Evolutionary conservation across 2,888 invertebrate species (phyloP), one percentile per base, ranked within the genome.

Genomic region (Tetranychus piercei): DNA sequence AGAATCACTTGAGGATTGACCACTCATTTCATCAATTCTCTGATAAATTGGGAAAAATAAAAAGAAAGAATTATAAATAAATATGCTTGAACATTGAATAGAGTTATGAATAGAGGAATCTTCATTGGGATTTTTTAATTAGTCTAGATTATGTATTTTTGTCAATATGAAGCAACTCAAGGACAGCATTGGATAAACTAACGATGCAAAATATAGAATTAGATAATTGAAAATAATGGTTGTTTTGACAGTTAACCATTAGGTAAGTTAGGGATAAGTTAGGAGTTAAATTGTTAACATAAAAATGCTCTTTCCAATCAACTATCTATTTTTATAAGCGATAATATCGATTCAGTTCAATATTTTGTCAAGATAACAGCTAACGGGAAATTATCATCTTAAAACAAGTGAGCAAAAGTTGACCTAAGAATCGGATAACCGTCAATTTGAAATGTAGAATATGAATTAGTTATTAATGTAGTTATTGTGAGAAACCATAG

Each of bases 1-100:
- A 3, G 69, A 69, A 69, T 69, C 69, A 69, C 69, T 34, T 22
- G 69, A 69, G 3, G 69, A 69, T 22, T 22, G 69, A 69, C 55
- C 55, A 55, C 55, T 55, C 55, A 55, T 15, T 55, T 55, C 55
- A 55, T 55, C 55, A 55, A 5, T 15, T 55, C 55, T 55, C 55
- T 55, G 55, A 9, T 15, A 55, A 55, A 55, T 15, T 55, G 15
- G 15, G 6, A 55, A 55, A 55, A 55, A 55, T 55, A 55, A 55
- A 55, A 55, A 55, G 45, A 45, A 11, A 8, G 15, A 55, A 55
- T 55, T 55, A 55, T 55, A 15, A 55, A 55, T 55, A 55, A 55
- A 55, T 34, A 4, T 5, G 34, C 4, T 34, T 34, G 3, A 34
- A 34, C 34, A 34, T 34, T 34, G 34, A 34, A 5, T 34, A 23